phyloP scores from a whole-genome alignment of 2,888 invertebrate genomes.

The Scaptomyza flava region DNA sequence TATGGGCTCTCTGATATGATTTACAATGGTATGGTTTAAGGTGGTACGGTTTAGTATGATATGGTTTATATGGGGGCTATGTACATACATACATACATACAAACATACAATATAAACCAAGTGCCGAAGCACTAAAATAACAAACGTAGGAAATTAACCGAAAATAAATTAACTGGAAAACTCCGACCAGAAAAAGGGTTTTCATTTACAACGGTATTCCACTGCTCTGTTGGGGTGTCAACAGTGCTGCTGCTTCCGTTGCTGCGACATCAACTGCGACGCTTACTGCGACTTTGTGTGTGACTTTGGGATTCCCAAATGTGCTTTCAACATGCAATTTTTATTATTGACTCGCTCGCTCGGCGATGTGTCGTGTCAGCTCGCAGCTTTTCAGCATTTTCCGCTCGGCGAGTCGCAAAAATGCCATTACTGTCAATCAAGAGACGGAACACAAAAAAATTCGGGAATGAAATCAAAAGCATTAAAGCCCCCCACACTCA shows the following conservation, averaged over 20 bases:
- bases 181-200: conserved; percentile 64
- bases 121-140: conserved; percentile 69
- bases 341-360: conserved; percentile 73
- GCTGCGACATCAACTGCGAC: conserved; percentile 39
- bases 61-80: conserved; percentile 3
- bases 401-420: conserved; percentile 78
- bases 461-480: conserved; percentile 53
- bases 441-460: conserved; percentile 48
- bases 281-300: conserved; percentile 49
- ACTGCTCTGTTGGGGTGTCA: conserved; percentile 54
- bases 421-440: conserved; percentile 80
- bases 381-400: conserved; percentile 76
- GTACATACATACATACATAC: background rate
- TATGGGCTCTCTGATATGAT: conserved; percentile 42
- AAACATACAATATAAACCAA: conserved; percentile 17
- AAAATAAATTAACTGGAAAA: conserved; percentile 79
- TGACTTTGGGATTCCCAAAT: conserved; percentile 75
- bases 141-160: conserved; percentile 76
- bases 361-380: conserved; percentile 64
- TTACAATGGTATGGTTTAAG: conserved; percentile 19
- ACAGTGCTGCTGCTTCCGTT: conserved; percentile 43
- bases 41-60: conserved; percentile 8
- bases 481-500: conserved; percentile 62
- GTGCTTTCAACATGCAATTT: conserved; percentile 78
- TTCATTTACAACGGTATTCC: conserved; percentile 39